Conservation (phyloP, 2,113 vertebrate species). For the Astur gentilis region DNA sequence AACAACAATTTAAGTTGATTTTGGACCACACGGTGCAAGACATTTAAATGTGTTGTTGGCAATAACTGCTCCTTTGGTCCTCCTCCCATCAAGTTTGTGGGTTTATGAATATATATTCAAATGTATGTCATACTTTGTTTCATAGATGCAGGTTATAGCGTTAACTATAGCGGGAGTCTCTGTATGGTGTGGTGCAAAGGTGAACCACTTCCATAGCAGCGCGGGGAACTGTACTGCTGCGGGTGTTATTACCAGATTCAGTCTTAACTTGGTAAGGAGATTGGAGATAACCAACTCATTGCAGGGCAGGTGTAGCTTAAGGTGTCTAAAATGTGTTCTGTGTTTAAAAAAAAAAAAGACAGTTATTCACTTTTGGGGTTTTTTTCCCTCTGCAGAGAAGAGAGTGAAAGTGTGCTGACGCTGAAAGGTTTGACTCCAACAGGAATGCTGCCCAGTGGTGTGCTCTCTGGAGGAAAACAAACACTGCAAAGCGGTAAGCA, state of each 20-base stretch:
- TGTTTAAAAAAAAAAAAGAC: background rate
- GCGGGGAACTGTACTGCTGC: background rate
- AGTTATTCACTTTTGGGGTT: background rate
- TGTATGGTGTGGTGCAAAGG: background rate
- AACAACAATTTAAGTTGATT: background rate
- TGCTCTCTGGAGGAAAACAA: conserved; percentile 95
- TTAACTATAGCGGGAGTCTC: background rate
- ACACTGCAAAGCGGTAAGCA: conserved; percentile 97
- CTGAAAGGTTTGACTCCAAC: conserved; percentile 97
- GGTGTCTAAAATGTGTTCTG: rapidly evolving
- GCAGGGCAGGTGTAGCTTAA: background rate
- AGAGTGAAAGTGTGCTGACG: conserved; percentile 97
- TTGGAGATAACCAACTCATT: background rate
- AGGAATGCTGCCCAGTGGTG: conserved; percentile 96
- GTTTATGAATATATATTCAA: background rate
- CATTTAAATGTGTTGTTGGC: background rate
- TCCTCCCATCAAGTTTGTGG: background rate
- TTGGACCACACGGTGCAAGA: background rate
- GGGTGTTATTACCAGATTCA: background rate
- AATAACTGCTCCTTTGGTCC: background rate
- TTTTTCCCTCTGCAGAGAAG: conserved; percentile 80
- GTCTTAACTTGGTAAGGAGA: background rate
- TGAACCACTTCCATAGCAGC: background rate
- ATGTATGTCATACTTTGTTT: background rate
- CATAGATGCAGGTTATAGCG: background rate